Percentiles rank a stretch among this genome's conserved stretches.
Conservation (phyloP, 2,888 invertebrate species). For the Andrena bucephala region DNA sequence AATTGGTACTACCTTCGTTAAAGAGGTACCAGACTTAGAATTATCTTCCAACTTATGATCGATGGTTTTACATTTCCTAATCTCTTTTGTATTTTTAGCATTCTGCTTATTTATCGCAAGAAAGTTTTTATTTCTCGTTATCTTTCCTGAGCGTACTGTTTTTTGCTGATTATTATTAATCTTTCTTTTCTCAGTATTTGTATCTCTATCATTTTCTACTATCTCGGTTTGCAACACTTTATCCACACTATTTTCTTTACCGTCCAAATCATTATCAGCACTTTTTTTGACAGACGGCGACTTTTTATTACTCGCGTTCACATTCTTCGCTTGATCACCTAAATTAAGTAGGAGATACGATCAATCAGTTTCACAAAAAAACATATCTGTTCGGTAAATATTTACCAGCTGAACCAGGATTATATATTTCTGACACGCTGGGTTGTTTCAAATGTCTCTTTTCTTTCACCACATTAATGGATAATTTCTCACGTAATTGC, state of each 20-base stretch:
- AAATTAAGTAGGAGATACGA: not conserved
- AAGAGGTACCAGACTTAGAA: slow-evolving; percentile 19
- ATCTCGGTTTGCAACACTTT: not conserved
- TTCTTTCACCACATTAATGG: slow-evolving; percentile 60
- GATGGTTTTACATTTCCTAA: slow-evolving; percentile 17
- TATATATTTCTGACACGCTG: slow-evolving; percentile 66
- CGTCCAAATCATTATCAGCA: not conserved
- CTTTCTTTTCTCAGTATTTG: slow-evolving; percentile 5
- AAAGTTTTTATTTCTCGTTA: slow-evolving; percentile 58
- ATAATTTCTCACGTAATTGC: slow-evolving; percentile 78
- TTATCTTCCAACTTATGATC: slow-evolving; percentile 25
- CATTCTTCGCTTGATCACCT: not conserved
- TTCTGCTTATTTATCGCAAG: slow-evolving; percentile 60
- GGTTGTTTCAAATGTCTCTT: slow-evolving; percentile 63
- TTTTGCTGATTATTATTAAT: slow-evolving; percentile 9
- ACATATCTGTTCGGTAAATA: not conserved
- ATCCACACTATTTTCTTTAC: not conserved
- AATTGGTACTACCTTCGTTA: slow-evolving; percentile 34
- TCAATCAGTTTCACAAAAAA: not conserved
- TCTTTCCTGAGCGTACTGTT: slow-evolving; percentile 10
- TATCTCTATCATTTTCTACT: not conserved
- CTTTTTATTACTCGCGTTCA: not conserved
- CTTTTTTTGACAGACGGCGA: not conserved
- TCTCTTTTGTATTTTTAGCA: slow-evolving; percentile 48
- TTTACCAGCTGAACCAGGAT: slow-evolving; percentile 34